Conservation (phyloP, 2,888 invertebrate genomes). For the Napeogenes inachia region DNA sequence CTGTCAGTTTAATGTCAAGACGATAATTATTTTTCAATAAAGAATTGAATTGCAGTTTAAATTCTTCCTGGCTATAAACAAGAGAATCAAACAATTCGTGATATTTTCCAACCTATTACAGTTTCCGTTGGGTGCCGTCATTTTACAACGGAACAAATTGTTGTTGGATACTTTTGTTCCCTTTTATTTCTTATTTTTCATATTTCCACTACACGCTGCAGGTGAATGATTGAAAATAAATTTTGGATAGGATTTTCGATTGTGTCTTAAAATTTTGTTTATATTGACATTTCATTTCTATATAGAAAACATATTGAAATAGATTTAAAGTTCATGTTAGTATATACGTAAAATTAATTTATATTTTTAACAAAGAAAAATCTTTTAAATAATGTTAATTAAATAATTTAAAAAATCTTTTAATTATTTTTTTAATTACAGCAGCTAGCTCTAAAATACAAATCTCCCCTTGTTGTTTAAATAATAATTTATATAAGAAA, state of each 20-base stretch:
- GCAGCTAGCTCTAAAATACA: no score
- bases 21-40: neutral
- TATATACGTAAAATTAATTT: no score
- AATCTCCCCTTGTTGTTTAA: no score
- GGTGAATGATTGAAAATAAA: conserved; percentile 15
- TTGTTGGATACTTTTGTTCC: conserved; percentile 30
- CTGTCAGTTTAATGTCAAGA: no score
- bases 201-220: conserved; percentile 6
- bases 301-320: no score
- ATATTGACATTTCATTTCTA: no score
- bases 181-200: conserved; percentile 18
- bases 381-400: no score
- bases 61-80: conserved; percentile 17
- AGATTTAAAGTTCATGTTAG: no score
- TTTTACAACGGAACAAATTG: conserved; percentile 37
- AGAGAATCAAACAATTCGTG: conserved; percentile 35
- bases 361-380: no score
- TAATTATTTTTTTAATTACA: no score
- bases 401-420: no score
- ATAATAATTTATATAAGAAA: no score
- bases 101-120: conserved; percentile 42
- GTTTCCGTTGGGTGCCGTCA: conserved; percentile 27
- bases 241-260: conserved; percentile 8
- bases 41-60: neutral
- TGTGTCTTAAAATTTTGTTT: conserved; percentile 1